phyloP scores from a whole-genome alignment of 1,140 invertebrate genomes.

The Medauroidea extradentata region DNA sequence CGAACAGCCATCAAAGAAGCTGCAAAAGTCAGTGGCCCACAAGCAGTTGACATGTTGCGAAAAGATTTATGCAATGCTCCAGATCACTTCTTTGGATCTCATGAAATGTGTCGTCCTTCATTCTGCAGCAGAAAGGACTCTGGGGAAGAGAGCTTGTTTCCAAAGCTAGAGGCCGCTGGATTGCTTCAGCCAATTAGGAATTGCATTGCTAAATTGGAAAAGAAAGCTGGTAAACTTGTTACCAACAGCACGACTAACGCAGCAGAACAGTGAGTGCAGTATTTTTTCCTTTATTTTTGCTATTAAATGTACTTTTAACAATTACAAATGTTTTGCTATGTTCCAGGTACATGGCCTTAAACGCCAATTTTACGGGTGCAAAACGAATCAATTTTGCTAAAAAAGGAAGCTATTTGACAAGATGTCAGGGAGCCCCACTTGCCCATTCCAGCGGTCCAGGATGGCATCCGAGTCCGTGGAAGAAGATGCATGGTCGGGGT shows the following conservation, averaged over 20 bases:
- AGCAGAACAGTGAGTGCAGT: not conserved
- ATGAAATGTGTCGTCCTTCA: not conserved
- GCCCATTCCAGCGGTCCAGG: not conserved
- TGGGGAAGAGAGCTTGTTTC: constrained; percentile 1
- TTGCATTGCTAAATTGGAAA: not conserved
- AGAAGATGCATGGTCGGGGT: not conserved
- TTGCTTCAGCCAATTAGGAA: not conserved
- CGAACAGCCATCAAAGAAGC: too few relatives aligned
- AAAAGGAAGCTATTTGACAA: not conserved
- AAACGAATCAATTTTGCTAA: not conserved
- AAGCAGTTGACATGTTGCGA: not conserved
- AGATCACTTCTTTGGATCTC: constrained; percentile 1
- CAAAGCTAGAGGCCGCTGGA: not conserved
- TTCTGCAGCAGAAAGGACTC: constrained; percentile 4
- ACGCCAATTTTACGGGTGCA: not conserved
- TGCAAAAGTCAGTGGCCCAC: too few relatives aligned
- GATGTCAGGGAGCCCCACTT: not conserved
- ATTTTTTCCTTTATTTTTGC: too few relatives aligned
- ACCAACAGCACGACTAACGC: not conserved
- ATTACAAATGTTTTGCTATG: too few relatives aligned
- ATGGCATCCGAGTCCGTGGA: not conserved
- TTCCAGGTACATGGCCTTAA: not conserved
- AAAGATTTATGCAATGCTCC: not conserved
- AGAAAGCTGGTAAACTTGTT: not conserved
- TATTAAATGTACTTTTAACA: too few relatives aligned